Evolutionary conservation across 2,888 invertebrate species (phyloP), one percentile per base, ranked within the genome.

Genomic region (Drosophila setosimentum): DNA sequence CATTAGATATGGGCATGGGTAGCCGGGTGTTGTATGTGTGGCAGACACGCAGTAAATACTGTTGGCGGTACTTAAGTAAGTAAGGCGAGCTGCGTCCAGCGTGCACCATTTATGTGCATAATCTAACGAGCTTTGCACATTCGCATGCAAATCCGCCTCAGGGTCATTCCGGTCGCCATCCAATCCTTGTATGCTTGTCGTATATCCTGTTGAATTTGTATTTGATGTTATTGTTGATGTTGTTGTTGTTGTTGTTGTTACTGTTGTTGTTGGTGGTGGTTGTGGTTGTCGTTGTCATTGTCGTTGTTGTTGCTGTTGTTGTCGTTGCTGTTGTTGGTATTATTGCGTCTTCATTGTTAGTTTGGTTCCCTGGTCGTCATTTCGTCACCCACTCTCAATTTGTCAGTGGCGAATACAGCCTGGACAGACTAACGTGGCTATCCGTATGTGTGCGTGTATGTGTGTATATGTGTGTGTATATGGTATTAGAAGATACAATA

Each of bases 101-200:
- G 69, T 48, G 42, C 37, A 50, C 66, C 77, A 67, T 80, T 80
- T 73, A 69, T 73, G 78, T 72, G 72, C 77, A 76, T 76, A 76
- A 76, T 72, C 68, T 58, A 73, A 59, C 48, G 57, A 48, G 49
- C 57, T 66, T 62, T 45, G 51, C 77, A 64, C 71, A 73, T 67
- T 79, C 59, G 58, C 78, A 77, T 73, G 73, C 72, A 76, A 78
- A 80, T 80, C 65, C 57, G 68, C 60, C 60, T 53, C 61, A 68
- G 48, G 78, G 72, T 62, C 64, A 51, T 32, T 29, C 57, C 33
- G 40, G 37, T 48, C 24, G 42, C 40, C 33, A 27, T 42, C 30
- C 27, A 32, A 30, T 42, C n/a, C 29, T 33, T 21, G 33, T 18
- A 3, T 33, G 62, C 24, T 30, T 29, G 32, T 29, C 40, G 42